phyloP scores from a whole-genome alignment of 2,888 invertebrate genomes.

The Yponomeuta cagnagella region DNA sequence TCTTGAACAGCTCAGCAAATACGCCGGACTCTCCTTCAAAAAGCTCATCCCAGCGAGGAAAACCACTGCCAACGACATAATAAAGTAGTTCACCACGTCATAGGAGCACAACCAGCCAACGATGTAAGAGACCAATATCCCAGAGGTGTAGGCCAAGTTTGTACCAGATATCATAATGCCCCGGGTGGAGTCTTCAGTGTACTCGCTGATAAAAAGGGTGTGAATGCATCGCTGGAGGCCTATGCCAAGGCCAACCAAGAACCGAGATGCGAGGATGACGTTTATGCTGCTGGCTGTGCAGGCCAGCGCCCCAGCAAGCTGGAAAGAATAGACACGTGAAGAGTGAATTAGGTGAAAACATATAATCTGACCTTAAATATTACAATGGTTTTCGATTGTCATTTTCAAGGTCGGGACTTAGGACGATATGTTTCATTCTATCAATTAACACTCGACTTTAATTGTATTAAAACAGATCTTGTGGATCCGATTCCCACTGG shows the following conservation, averaged over 20 bases:
- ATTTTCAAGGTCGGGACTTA: background rate
- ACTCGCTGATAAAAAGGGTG: background rate
- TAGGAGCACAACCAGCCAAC: constrained; percentile 13
- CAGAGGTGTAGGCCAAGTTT: background rate
- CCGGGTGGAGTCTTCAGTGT: background rate
- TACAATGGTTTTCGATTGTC: background rate
- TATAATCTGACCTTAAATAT: background rate
- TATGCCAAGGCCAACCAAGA: background rate
- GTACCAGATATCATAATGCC: constrained; percentile 1
- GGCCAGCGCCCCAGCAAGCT: background rate
- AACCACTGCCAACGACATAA: background rate
- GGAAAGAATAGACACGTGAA: background rate
- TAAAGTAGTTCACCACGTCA: constrained; percentile 1
- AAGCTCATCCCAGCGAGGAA: background rate
- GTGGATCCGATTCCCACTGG: too few species aligned
- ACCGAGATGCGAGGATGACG: background rate
- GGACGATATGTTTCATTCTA: too few species aligned
- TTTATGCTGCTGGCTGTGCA: constrained; percentile 3
- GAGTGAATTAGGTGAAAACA: too few species aligned
- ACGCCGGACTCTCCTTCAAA: constrained; percentile 12
- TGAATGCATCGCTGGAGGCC: background rate
- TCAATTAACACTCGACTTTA: too few species aligned
- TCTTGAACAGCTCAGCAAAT: background rate
- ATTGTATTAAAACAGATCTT: too few species aligned
- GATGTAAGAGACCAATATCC: constrained; percentile 9